A percentile compares a stretch with the other conserved stretches of the same genome.
Evolutionary conservation across 2,888 invertebrate genomes (phyloP).

Genomic region (Epinotia demarniana): DNA sequence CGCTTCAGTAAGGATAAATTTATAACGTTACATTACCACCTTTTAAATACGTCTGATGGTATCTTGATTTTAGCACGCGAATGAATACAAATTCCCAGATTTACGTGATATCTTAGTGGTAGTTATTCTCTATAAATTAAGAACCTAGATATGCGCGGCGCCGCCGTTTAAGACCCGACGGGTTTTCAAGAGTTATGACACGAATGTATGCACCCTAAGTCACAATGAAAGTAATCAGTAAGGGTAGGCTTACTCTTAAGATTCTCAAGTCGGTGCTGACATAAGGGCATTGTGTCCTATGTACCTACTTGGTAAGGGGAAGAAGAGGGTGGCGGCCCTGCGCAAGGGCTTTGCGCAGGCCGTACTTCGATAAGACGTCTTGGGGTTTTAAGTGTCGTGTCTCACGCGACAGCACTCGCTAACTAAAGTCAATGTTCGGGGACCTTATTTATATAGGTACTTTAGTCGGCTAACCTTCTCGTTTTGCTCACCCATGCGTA

Average conservation of each 20-base stretch:
- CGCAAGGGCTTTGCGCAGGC: constrained; percentile 13
- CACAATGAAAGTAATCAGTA: constrained; percentile 14
- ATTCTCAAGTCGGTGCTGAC: constrained; percentile 7
- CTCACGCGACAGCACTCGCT: constrained; percentile 4
- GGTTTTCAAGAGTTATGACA: constrained; percentile 1
- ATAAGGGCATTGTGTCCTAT: constrained; percentile 19
- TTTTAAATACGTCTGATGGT: constrained; percentile 32
- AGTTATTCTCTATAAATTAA: neutral
- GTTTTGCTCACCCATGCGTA: neutral
- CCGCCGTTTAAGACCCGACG: neutral
- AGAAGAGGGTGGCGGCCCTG: constrained; percentile 14
- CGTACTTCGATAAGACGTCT: no score
- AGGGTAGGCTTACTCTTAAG: neutral
- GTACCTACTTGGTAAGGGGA: constrained; percentile 25
- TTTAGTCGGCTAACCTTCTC: neutral
- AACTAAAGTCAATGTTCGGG: neutral
- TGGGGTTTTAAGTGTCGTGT: neutral
- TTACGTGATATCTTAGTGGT: neutral
- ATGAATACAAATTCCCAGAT: constrained; percentile 21
- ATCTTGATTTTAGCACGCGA: constrained; percentile 34
- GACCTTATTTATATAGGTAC: neutral
- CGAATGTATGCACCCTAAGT: constrained; percentile 20
- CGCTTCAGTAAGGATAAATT: constrained; percentile 24
- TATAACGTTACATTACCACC: constrained; percentile 36
- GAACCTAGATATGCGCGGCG: neutral